These are phyloP conservation scores for Apodemia duryi DNA, from an alignment of 2,888 invertebrate genomes.

Conservation along the genomic window DNA sequence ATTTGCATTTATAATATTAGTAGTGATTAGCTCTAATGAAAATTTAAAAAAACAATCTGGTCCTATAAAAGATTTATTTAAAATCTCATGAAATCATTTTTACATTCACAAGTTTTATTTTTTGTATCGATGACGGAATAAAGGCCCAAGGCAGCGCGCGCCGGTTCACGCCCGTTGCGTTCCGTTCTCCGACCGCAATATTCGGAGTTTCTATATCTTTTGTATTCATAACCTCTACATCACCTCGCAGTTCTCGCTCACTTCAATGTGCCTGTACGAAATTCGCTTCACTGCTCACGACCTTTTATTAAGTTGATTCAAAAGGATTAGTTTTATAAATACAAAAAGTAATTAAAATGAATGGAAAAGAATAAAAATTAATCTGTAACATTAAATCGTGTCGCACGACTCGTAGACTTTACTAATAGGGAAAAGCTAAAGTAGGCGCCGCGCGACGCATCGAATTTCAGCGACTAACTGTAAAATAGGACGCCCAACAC, in stretches of 20 bases:
- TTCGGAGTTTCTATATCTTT: constrained; percentile 52
- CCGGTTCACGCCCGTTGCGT: constrained; percentile 50
- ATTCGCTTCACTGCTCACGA: constrained; percentile 45
- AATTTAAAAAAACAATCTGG: not conserved
- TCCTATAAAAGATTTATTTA: not conserved
- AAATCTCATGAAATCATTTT: not conserved
- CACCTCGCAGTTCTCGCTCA: constrained; percentile 47
- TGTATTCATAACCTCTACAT: constrained; percentile 64
- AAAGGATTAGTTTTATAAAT: constrained; percentile 5
- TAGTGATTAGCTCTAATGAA: too few species aligned
- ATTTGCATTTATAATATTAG: too few species aligned
- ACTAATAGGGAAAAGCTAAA: too few species aligned
- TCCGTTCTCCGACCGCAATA: constrained; percentile 63
- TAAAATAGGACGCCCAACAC: too few species aligned
- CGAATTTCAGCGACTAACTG: too few species aligned
- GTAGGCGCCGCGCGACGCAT: too few species aligned
- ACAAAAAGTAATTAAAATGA: not conserved
- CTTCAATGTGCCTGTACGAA: constrained; percentile 37
- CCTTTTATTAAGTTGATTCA: constrained; percentile 35
- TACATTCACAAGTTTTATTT: not conserved
- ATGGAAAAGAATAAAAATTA: too few species aligned
- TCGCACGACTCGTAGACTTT: too few species aligned
- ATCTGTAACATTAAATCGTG: too few species aligned
- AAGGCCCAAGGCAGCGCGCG: constrained; percentile 39
- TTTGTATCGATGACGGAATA: constrained; percentile 42